Evolutionary conservation across 2,797 vertebrate species (phyloP).

Genomic region (Clarias platycephalus): DNA sequence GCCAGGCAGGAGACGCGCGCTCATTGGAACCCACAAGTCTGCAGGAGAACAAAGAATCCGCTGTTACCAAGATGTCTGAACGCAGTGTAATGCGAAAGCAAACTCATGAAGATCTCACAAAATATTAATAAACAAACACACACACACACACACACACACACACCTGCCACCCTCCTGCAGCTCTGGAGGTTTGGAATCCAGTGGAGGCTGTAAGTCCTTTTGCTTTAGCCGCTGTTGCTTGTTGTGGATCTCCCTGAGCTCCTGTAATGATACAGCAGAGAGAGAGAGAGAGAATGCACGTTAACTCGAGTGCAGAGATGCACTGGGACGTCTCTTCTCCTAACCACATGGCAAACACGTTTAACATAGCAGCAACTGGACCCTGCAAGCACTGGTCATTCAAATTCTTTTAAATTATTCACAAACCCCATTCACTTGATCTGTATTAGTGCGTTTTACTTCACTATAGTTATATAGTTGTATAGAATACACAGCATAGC

Average conservation of each 20-base stretch:
- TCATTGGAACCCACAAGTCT: constrained; percentile 70
- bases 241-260: constrained; percentile 91
- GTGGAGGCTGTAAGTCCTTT: constrained; percentile 77
- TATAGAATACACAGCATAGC: background rate
- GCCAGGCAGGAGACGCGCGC: constrained; percentile 59
- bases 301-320: constrained; percentile 22
- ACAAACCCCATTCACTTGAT: background rate
- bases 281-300: constrained; percentile 61
- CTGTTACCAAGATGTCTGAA: background rate
- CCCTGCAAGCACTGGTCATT: constrained; percentile 42
- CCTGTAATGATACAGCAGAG: constrained; percentile 70
- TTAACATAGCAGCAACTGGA: constrained; percentile 18
- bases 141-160: constrained; percentile 63
- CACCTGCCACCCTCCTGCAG: constrained; percentile 83
- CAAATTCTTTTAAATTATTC: constrained; percentile 26
- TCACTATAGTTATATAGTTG: too few relatives aligned
- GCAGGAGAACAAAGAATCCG: background rate
- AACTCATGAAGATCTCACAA: background rate
- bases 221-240: constrained; percentile 92
- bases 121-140: background rate
- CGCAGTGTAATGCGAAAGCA: background rate
- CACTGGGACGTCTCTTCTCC: constrained; percentile 52
- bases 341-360: constrained; percentile 55
- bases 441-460: constrained; percentile 4
- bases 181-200: constrained; percentile 81